Evolutionary conservation across 2,888 invertebrate species (phyloP).

Genomic region (Acrocyrtus sp.): DNA sequence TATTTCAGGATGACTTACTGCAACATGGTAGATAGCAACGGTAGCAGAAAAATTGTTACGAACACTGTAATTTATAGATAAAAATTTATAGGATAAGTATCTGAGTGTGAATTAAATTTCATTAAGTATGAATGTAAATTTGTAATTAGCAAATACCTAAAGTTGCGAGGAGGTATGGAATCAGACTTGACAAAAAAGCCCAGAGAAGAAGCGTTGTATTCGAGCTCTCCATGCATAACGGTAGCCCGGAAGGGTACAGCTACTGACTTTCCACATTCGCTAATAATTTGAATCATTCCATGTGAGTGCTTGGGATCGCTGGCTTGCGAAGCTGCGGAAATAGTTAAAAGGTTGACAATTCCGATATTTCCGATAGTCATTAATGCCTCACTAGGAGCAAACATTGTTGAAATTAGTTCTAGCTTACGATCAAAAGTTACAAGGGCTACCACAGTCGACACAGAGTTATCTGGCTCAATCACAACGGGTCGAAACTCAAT

Average conservation of each 20-base stretch:
- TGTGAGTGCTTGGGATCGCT: conserved; percentile 55
- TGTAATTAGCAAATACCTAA: conserved; percentile 60
- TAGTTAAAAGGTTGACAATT: neutral
- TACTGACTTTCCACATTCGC: conserved; percentile 60
- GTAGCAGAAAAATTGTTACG: conserved; percentile 61
- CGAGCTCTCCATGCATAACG: conserved; percentile 72
- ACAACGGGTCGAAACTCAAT: conserved; percentile 76
- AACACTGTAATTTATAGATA: conserved; percentile 51
- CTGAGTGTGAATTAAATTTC: neutral
- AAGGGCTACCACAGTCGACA: conserved; percentile 74
- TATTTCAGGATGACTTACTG: conserved; percentile 62
- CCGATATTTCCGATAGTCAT: neutral
- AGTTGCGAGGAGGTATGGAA: conserved; percentile 59
- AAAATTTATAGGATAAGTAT: neutral
- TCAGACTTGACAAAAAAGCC: conserved; percentile 62
- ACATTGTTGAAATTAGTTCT: neutral
- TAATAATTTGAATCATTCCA: conserved; percentile 62
- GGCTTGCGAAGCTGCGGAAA: conserved; percentile 59
- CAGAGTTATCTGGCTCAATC: conserved; percentile 74
- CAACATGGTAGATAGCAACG: conserved; percentile 62
- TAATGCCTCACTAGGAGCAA: neutral
- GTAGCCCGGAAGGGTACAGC: conserved; percentile 75
- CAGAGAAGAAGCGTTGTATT: conserved; percentile 69
- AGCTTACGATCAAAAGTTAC: conserved; percentile 78
- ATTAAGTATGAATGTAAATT: neutral